Base-by-base conservation (phyloP, 1,140 invertebrate genomes). In the Drosophila simulans region DNA sequence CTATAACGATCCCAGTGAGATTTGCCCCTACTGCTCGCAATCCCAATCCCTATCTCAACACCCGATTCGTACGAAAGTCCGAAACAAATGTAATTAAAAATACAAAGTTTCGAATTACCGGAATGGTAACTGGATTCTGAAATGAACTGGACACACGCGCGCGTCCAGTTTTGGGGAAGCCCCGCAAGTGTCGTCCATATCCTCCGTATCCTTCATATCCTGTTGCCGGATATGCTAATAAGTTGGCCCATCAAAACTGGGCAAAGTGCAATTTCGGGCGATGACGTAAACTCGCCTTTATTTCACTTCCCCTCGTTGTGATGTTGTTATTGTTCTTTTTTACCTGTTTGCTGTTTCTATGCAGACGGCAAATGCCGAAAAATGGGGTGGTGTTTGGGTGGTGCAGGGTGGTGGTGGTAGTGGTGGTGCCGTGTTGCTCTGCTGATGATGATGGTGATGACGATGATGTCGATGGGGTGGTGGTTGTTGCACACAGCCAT, bases 181-280 rank as follows among this genome's bases (percentile, higher is more conserved):
- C 83, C 46, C 55, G 86, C 84, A 88, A 88, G 82, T 86, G 35
- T 52, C 15, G 53, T 10, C 45, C 37, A 39, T 39, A 39, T 39
- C 37, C 37, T 39, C 7, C 31, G 8, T 31, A 43, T 42, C 59
- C 77, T 86, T 64, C 78, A 77, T 89, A 89, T 88, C 84, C 83
- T 80, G 83, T 88, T 83, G 83, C 84, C 81, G 83, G 84, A 89
- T 82, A 89, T 89, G 84, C 84, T 89, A 89, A 89, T 84, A 88
- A 89, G 84, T 88, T 82, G 69, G 77, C 55, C 63, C 66, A 73
- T 62, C 68, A 71, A 80, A 85, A 84, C 63, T 70, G 75, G 77
- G 70, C 77, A 69, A 71, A 88, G 75, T 74, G 70, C 84, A 88
- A 88, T 88, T 86, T 88, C 65, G 63, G 84, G 80, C 80, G 83